Evolutionary conservation across 2,797 vertebrate species (phyloP).

Genomic region (Syngnathus acus): DNA sequence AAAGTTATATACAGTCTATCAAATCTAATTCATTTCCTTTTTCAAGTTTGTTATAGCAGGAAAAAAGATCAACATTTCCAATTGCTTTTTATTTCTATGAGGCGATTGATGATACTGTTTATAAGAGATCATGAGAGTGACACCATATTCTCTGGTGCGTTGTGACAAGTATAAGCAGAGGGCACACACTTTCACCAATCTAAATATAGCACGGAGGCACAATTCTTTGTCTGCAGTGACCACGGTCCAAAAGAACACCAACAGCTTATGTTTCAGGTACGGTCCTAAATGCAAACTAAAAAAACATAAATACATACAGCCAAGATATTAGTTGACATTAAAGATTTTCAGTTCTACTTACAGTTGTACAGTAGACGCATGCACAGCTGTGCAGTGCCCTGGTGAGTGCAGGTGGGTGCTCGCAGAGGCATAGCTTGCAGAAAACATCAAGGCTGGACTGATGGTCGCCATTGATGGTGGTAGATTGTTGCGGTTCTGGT

Average conservation of each 20-base stretch:
- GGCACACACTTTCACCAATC: neutral
- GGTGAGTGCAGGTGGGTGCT: slow-evolving; percentile 75
- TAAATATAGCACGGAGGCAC: neutral
- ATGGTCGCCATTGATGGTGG: neutral
- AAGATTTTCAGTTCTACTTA: slow-evolving; percentile 48
- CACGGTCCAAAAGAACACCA: neutral
- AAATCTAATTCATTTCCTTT: neutral
- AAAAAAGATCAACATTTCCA: neutral
- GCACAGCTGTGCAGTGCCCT: slow-evolving; percentile 79
- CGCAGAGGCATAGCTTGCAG: slow-evolving; percentile 89
- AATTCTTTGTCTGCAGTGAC: neutral
- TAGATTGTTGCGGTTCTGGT: neutral
- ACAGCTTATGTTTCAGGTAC: neutral
- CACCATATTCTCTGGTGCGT: neutral
- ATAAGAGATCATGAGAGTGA: neutral
- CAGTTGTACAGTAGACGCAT: slow-evolving; percentile 85
- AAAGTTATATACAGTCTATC: neutral
- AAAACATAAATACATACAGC: no score
- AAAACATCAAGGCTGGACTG: slow-evolving; percentile 45
- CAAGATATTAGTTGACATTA: neutral
- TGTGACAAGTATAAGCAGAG: neutral
- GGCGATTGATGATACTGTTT: neutral
- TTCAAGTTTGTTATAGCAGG: neutral
- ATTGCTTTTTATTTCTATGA: neutral
- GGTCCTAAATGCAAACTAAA: neutral